Evolutionary conservation across 2,113 vertebrate genomes (phyloP).

Genomic region (Varanus komodoensis): DNA sequence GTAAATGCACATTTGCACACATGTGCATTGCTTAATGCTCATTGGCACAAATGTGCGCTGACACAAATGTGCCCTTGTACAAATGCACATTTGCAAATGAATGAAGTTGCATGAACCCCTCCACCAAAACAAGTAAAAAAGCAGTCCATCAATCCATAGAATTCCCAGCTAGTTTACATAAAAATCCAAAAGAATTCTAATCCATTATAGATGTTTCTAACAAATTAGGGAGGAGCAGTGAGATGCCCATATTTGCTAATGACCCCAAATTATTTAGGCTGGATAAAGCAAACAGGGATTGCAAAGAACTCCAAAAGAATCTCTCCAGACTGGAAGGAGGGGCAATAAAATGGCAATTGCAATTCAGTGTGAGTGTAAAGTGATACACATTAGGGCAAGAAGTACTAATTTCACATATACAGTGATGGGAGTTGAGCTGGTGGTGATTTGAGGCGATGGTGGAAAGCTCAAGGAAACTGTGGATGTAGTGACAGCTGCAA

Average conservation of each 20-base stretch:
- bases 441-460: background rate
- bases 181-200: too few species aligned
- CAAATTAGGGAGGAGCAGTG: background rate
- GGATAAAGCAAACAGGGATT: background rate
- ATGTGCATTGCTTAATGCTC: too few species aligned
- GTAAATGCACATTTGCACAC: too few species aligned
- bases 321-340: background rate
- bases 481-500: too few species aligned
- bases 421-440: background rate
- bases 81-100: too few species aligned
- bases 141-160: too few species aligned
- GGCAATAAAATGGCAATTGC: background rate
- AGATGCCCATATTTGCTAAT: background rate
- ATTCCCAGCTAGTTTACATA: too few species aligned
- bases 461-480: background rate
- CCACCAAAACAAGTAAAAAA: too few species aligned
- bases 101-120: too few species aligned
- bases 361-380: background rate
- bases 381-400: background rate
- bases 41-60: too few species aligned
- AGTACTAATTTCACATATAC: background rate
- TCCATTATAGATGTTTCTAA: too few species aligned
- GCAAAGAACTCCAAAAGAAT: background rate
- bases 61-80: too few species aligned
- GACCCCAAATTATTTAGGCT: background rate